Evolutionary conservation across 1,140 invertebrate species (phyloP).

Genomic region (Drosophila neocordata): DNA sequence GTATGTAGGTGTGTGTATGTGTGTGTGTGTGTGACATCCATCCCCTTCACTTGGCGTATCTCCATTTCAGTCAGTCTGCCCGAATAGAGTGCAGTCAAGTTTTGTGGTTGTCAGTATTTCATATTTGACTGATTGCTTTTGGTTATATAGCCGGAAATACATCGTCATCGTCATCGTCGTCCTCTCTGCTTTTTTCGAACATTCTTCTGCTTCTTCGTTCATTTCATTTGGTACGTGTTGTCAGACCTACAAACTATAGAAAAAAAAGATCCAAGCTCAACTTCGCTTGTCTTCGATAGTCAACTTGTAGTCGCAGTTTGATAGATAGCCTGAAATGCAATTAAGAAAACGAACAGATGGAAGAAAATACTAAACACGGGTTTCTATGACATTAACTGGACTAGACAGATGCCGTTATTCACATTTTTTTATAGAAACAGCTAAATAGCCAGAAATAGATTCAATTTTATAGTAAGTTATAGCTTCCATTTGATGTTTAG

Average conservation of each 20-base stretch:
- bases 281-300: constrained; percentile 36
- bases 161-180: not conserved
- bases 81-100: constrained; percentile 57
- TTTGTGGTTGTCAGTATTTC: constrained; percentile 70
- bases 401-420: too few relatives aligned
- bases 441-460: too few relatives aligned
- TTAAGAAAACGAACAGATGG: constrained; percentile 44
- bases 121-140: constrained; percentile 80
- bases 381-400: too few relatives aligned
- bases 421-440: too few relatives aligned
- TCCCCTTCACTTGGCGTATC: constrained; percentile 15
- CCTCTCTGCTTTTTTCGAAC: not conserved
- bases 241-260: not conserved
- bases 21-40: constrained; percentile 36
- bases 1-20: constrained; percentile 21
- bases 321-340: constrained; percentile 63
- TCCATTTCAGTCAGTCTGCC: constrained; percentile 6
- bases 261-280: too few relatives aligned
- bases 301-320: constrained; percentile 39
- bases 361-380: constrained; percentile 31
- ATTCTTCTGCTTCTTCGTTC: constrained; percentile 5
- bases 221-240: not conserved
- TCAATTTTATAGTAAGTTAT: too few relatives aligned
- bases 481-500: too few relatives aligned
- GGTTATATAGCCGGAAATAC: constrained; percentile 63